Conservation (phyloP, 2,888 invertebrate species). For the Tetramorium bicarinatum region DNA sequence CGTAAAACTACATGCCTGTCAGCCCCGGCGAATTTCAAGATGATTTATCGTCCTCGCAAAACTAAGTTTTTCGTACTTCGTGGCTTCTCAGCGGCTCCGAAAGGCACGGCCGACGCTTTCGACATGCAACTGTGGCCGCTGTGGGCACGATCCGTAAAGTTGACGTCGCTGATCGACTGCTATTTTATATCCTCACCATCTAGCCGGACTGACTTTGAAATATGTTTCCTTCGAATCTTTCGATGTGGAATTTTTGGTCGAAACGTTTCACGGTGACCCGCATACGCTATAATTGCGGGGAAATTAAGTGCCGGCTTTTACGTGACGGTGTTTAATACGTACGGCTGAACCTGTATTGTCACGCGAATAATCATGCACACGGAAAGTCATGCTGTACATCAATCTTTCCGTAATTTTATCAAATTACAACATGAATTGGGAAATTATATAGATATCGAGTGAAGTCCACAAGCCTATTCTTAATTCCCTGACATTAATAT, state of each 20-base stretch:
- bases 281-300: constrained; percentile 49
- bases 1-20: constrained; percentile 84
- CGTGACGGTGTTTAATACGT: constrained; percentile 56
- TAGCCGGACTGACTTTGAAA: constrained; percentile 55
- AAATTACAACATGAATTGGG: constrained; percentile 43
- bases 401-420: constrained; percentile 52
- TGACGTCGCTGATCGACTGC: constrained; percentile 65
- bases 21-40: constrained; percentile 83
- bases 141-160: constrained; percentile 58
- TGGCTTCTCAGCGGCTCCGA: constrained; percentile 65
- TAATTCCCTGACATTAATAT: background rate
- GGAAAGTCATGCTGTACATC: constrained; percentile 47
- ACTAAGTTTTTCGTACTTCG: constrained; percentile 82
- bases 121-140: constrained; percentile 67
- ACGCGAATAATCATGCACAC: constrained; percentile 56
- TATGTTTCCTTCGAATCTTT: constrained; percentile 59
- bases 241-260: constrained; percentile 44
- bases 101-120: constrained; percentile 63
- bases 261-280: constrained; percentile 53
- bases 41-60: constrained; percentile 82
- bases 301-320: constrained; percentile 55
- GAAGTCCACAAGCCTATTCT: background rate
- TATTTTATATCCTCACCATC: constrained; percentile 66
- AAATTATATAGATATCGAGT: constrained; percentile 3
- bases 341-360: constrained; percentile 40